Evolutionary conservation across 2,888 invertebrate species (phyloP).

Genomic region (Seira ritae): DNA sequence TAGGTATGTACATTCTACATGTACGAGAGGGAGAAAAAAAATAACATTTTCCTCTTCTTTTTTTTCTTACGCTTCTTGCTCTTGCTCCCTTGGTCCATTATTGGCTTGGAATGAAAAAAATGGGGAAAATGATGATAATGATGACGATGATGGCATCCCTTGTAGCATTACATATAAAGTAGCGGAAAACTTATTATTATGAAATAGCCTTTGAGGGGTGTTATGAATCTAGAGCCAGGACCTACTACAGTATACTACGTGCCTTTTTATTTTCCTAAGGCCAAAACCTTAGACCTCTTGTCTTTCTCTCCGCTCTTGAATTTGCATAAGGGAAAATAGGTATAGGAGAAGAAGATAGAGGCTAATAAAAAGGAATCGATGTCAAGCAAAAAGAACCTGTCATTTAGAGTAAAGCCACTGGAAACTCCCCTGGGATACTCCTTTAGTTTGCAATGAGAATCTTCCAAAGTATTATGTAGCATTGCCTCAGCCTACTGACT

Average conservation of each 20-base stretch:
- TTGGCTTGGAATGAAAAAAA: conserved; percentile 36
- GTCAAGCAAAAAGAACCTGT: conserved; percentile 62
- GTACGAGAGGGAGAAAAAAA: conserved; percentile 1
- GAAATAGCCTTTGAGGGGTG: background rate
- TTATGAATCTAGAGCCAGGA: background rate
- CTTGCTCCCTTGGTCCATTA: conserved; percentile 53
- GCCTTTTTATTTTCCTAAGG: conserved; percentile 19
- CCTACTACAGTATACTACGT: no score
- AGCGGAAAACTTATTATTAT: conserved; percentile 3
- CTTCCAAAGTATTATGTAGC: conserved; percentile 17
- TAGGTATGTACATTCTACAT: background rate
- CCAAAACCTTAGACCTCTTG: conserved; percentile 15
- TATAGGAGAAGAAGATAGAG: conserved; percentile 11
- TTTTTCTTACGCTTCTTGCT: conserved; percentile 20
- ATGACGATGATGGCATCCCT: conserved; percentile 7
- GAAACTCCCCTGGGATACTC: conserved; percentile 49
- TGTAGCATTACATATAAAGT: background rate
- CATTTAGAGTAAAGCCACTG: conserved; percentile 53
- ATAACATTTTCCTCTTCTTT: conserved; percentile 12
- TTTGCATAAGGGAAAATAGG: conserved; percentile 26
- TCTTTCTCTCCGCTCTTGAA: background rate
- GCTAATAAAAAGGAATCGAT: conserved; percentile 65
- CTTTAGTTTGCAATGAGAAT: conserved; percentile 27
- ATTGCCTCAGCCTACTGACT: background rate
- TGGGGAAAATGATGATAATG: conserved; percentile 17